Percentiles rank a stretch among this genome's conserved stretches.
phyloP scores from a whole-genome alignment of 2,888 invertebrate species.

The Agrotis clavis region DNA sequence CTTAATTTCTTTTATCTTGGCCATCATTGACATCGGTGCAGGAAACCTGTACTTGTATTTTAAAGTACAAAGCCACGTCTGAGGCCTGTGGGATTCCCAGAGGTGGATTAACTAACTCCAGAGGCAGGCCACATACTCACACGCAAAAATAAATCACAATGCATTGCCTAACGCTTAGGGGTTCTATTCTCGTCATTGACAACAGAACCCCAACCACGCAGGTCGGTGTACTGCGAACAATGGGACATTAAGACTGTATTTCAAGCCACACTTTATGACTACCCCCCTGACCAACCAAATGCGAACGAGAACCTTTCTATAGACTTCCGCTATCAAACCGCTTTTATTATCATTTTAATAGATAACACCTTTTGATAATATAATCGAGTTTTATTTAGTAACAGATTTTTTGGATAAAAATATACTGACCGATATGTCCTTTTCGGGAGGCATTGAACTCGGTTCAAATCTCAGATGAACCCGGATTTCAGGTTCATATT shows the following conservation, averaged over 20 bases:
- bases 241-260: slow-evolving; percentile 64
- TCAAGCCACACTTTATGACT: slow-evolving; percentile 59
- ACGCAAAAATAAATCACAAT: background rate
- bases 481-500: slow-evolving; percentile 26
- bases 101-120: no score
- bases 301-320: slow-evolving; percentile 55
- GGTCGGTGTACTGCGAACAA: slow-evolving; percentile 67
- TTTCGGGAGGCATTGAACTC: slow-evolving; percentile 47
- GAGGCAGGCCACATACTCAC: no score
- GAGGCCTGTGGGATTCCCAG: no score
- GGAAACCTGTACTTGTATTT: no score
- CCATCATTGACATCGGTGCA: no score
- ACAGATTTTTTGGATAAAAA: slow-evolving; percentile 19
- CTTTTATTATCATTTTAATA: slow-evolving; percentile 59
- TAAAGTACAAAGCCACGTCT: no score
- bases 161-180: background rate
- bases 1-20: no score
- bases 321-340: slow-evolving; percentile 58
- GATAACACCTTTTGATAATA: slow-evolving; percentile 47
- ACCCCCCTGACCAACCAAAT: slow-evolving; percentile 58
- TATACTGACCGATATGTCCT: slow-evolving; percentile 36
- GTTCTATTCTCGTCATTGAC: background rate
- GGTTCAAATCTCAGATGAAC: slow-evolving; percentile 19
- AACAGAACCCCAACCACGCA: slow-evolving; percentile 47
- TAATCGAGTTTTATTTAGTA: slow-evolving; percentile 50